Evolutionary conservation across 2,113 vertebrate genomes (phyloP), one percentile per base, ranked within the genome.

Genomic region (Thinocorus orbignyianus): DNA sequence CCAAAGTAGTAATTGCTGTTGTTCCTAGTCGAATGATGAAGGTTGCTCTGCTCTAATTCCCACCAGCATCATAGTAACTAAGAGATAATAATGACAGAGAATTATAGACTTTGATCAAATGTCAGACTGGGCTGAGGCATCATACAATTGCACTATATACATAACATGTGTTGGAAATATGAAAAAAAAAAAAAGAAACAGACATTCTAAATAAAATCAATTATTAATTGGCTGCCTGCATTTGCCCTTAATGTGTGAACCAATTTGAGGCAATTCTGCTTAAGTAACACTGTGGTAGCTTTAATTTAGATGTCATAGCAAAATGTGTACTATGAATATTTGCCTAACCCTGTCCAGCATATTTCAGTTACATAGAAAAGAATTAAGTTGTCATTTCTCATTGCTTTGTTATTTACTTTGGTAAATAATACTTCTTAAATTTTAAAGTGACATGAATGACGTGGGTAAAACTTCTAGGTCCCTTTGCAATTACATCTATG

Each of bases 1-100:
- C 74, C 93, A 90, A 95, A 91, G 90, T 69, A 73, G 74, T 95
- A 97, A 98, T 93, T 97, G 93, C 76, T 95, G 91, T 92, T 95
- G 81, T 94, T 96, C 83, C 80, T 86, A 42, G 84, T 68, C 1
- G 0, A 90, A 81, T 91, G 89, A 95, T 93, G 82, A 58, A 96
- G 86, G 81, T 64, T 96, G 51, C 81, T 92, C 81, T 41, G 60
- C 68, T 95, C 89, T 95, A 93, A 96, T 97, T 93, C 76, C 70
- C 83, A 91, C 55, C 64, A 86, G 70, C 61, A 71, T 79, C 80
- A 72, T 86, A 96, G 95, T 68, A 94, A 71, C 68, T 72, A n/a
- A 91, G 62, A 94, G 94, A 95, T 81, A 94, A 95, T 90, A 95
- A 95, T 57, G 85, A 86, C 77, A 94, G 69, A 96, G 87, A 96